Conservation (phyloP, 2,113 vertebrate genomes). For the Aphelocoma coerulescens region DNA sequence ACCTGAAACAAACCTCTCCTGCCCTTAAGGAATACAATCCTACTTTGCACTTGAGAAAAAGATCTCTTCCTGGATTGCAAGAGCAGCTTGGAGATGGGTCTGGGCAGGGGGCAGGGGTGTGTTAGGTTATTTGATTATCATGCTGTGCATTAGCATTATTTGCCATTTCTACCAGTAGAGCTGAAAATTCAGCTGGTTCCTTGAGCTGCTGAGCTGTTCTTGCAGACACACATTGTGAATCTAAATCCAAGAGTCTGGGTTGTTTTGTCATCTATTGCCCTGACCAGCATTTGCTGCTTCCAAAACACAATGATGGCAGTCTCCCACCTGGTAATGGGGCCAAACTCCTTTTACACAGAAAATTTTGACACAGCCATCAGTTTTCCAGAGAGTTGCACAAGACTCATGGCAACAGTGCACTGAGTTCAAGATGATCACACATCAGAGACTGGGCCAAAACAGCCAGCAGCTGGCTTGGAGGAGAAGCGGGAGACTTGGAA, state of each 20-base stretch:
- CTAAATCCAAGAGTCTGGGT: not conserved
- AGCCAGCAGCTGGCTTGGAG: not conserved
- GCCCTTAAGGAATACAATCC: not conserved
- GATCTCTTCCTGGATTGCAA: not conserved
- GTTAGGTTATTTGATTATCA: not conserved
- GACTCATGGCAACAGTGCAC: not conserved
- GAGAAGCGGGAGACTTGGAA: not conserved
- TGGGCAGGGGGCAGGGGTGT: not conserved
- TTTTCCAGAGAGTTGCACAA: not conserved
- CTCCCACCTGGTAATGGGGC: not conserved
- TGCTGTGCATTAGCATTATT: not conserved
- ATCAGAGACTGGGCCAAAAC: not conserved
- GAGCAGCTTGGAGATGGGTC: accelerated
- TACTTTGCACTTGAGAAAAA: not conserved
- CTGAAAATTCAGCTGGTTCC: not conserved
- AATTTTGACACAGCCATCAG: not conserved
- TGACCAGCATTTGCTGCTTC: not conserved
- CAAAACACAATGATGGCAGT: not conserved
- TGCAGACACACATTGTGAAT: not conserved
- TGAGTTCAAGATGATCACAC: not conserved
- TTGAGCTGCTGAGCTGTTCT: not conserved
- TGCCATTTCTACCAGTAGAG: not conserved
- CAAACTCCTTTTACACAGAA: not conserved
- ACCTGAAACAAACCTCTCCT: not conserved
- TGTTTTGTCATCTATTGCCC: not conserved